phyloP scores from a whole-genome alignment of 2,797 vertebrate species.

The Coreius guichenoti region DNA sequence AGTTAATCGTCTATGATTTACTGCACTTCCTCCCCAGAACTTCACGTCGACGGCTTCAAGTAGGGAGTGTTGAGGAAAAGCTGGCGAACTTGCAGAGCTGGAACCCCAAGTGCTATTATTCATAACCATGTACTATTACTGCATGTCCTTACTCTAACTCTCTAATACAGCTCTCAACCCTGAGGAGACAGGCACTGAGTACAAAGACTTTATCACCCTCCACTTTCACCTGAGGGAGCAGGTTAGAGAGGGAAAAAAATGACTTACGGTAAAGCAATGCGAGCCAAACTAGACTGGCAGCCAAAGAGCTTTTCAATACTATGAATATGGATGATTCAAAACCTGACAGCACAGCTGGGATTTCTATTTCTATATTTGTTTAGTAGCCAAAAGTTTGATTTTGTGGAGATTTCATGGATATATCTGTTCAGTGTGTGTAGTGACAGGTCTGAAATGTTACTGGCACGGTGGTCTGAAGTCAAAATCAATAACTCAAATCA shows the following conservation, averaged over 20 bases:
- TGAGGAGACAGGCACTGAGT: constrained; percentile 63
- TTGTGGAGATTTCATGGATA: constrained; percentile 23
- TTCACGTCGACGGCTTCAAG: constrained; percentile 65
- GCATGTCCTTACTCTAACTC: constrained; percentile 65
- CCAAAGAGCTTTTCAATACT: constrained; percentile 49
- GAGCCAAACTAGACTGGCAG: constrained; percentile 57
- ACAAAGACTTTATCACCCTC: constrained; percentile 67
- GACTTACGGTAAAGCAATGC: constrained; percentile 28
- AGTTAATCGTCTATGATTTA: constrained; percentile 76
- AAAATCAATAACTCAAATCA: constrained; percentile 31
- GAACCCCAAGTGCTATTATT: constrained; percentile 70
- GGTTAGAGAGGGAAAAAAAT: constrained; percentile 42
- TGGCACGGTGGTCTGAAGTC: constrained; percentile 17
- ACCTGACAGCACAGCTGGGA: constrained; percentile 51
- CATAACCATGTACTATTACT: constrained; percentile 70
- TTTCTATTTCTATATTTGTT: constrained; percentile 41
- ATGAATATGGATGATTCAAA: constrained; percentile 51
- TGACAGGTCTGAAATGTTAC: constrained; percentile 37
- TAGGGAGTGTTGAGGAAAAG: constrained; percentile 71
- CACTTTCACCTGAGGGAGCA: constrained; percentile 59
- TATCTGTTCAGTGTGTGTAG: constrained; percentile 39
- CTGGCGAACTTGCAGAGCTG: constrained; percentile 66
- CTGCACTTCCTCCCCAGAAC: constrained; percentile 71
- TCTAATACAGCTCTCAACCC: constrained; percentile 57
- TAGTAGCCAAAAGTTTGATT: constrained; percentile 37